Percentiles rank a stretch among this genome's conserved stretches.
Evolutionary conservation across 1,140 invertebrate genomes (phyloP).

Genomic region (Trichonephila clavipes): DNA sequence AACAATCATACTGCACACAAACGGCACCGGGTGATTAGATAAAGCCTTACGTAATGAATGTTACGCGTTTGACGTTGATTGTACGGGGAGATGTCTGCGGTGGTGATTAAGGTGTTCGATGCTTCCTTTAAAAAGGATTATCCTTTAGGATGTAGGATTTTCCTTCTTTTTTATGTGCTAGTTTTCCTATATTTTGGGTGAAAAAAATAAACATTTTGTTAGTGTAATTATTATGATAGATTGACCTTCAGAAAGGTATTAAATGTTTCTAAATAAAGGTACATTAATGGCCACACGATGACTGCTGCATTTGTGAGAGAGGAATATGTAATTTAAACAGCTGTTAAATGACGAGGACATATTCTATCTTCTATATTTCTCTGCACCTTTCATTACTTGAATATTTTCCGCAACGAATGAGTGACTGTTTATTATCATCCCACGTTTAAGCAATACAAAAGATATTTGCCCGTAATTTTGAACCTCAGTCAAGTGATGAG

Average conservation of each 20-base stretch:
- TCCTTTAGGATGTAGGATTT: not conserved
- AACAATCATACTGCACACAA: constrained; percentile 12
- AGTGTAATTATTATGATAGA: too few relatives aligned
- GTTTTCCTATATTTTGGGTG: not conserved
- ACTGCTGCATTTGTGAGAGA: not conserved
- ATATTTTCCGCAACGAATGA: too few relatives aligned
- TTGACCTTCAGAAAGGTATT: too few relatives aligned
- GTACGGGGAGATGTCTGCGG: not conserved
- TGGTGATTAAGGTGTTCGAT: not conserved
- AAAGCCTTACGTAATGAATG: not conserved
- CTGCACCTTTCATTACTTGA: too few relatives aligned
- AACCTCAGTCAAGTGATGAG: too few relatives aligned
- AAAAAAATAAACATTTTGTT: not conserved
- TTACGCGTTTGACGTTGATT: not conserved
- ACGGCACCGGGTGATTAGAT: not conserved
- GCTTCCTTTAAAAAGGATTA: not conserved
- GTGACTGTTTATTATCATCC: too few relatives aligned
- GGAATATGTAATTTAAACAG: not conserved
- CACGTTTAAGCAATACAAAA: too few relatives aligned
- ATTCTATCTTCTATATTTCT: not conserved
- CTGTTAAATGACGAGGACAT: not conserved
- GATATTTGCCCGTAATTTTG: too few relatives aligned
- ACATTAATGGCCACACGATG: not conserved
- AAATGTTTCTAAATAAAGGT: too few relatives aligned
- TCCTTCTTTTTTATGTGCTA: not conserved